Percentiles rank a stretch among this genome's conserved stretches.
Conservation (phyloP, 2,113 vertebrate genomes). For the Tragelaphus scriptus region DNA sequence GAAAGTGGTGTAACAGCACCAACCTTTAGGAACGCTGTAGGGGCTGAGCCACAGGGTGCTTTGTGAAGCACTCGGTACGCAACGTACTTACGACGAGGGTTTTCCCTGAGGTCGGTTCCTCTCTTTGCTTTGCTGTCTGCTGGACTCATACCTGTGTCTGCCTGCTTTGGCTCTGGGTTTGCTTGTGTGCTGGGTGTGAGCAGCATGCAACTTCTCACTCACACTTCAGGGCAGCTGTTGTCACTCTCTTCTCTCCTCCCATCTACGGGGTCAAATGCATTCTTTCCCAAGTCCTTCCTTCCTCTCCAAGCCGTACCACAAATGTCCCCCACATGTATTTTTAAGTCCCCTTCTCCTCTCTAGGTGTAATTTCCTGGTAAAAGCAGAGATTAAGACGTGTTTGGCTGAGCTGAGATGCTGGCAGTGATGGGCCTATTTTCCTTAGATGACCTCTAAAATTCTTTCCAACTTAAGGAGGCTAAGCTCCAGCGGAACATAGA, state of each 20-base stretch:
- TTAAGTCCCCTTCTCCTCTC: conserved; percentile 6
- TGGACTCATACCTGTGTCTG: background rate
- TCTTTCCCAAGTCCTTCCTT: conserved; percentile 34
- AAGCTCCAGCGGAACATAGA: background rate
- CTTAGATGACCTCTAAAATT: conserved; percentile 47
- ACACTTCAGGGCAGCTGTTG: conserved; percentile 51
- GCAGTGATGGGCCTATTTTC: background rate
- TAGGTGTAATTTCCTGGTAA: conserved; percentile 36
- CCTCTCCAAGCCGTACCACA: background rate
- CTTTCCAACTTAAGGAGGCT: background rate
- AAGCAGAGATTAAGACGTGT: conserved; percentile 38
- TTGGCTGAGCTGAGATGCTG: background rate
- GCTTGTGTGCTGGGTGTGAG: background rate
- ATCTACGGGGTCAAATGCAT: background rate
- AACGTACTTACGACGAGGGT: fast-evolving
- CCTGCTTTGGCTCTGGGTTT: background rate
- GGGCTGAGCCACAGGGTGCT: too few species aligned
- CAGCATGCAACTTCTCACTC: conserved; percentile 23
- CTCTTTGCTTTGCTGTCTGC: background rate
- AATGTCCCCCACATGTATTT: background rate
- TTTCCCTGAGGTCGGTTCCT: fast-evolving
- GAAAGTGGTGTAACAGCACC: background rate
- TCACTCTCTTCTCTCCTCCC: conserved; percentile 8
- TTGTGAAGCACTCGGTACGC: background rate
- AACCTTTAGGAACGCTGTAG: background rate